A percentile compares a stretch with the other conserved stretches of the same genome.
These are phyloP conservation scores for Xiphophorus maculatus DNA, from an alignment of 2,113 vertebrate species.

Conservation along the genomic window DNA sequence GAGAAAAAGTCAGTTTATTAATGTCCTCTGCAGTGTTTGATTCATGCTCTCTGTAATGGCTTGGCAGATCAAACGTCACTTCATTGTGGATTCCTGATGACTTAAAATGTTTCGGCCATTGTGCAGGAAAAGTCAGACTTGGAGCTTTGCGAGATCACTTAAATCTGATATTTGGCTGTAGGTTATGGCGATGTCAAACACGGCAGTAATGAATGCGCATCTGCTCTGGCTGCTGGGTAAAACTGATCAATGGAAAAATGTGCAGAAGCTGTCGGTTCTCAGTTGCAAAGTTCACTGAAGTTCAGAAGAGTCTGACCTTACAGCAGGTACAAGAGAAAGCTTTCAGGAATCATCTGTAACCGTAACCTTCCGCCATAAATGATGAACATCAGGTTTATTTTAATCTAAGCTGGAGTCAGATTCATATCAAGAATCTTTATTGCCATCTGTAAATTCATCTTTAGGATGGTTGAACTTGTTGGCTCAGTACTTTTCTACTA, in stretches of 20 bases:
- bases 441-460: too few species aligned
- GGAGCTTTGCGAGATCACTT: slow-evolving; percentile 48
- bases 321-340: slow-evolving; percentile 20
- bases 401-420: too few species aligned
- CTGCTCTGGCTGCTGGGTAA: slow-evolving; percentile 21
- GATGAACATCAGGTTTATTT: too few species aligned
- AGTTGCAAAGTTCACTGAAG: slow-evolving; percentile 1
- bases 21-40: slow-evolving; percentile 64
- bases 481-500: too few species aligned
- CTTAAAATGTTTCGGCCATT: slow-evolving; percentile 60
- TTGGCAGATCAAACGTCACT: slow-evolving; percentile 66
- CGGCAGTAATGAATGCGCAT: slow-evolving; percentile 58
- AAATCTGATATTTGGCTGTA: slow-evolving; percentile 52
- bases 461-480: too few species aligned
- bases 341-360: background rate
- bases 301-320: background rate
- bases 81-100: slow-evolving; percentile 47
- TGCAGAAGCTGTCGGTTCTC: background rate
- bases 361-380: background rate
- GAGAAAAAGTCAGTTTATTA: slow-evolving; percentile 67
- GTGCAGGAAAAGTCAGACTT: slow-evolving; percentile 44
- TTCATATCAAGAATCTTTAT: too few species aligned
- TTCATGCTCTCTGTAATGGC: slow-evolving; percentile 61
- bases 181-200: slow-evolving; percentile 64
- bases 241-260: background rate